Evolutionary conservation across 2,888 invertebrate genomes (phyloP), one percentile per base, ranked within the genome.

Genomic region (Diloba caeruleocephala): DNA sequence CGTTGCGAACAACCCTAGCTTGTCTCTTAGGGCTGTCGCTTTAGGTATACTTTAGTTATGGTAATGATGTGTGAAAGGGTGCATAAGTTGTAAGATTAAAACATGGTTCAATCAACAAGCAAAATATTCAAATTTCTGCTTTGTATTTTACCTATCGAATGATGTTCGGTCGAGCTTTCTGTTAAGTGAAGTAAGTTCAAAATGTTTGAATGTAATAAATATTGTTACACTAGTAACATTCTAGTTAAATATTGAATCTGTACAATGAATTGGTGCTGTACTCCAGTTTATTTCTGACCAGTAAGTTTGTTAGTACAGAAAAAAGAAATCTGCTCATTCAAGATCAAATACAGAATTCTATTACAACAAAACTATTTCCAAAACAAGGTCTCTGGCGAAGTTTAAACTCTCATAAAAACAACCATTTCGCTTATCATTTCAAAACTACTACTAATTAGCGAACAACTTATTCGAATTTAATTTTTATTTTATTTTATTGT

Each of bases 21-120:
- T 67, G 62, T 72, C 57, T 53, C 51, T 45, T 67, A 84, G 84
- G 85, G 83, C 50, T 85, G 81, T 67, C 79, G 62, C 46, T 33
- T 41, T 1, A 1, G n/a, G 8, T 38, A 5, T n/a, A n/a, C n/a
- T n/a, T 6, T 23, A 23, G 13, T n/a, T 15, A 2, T 26, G 14
- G 9, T 38, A 25, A 19, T 37, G 23, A 29, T 14, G 7, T 12
- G 14, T 12, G n/a, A 46, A 32, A 63, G 63, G 56, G 41, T 42
- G 39, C 55, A 41, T 19, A 42, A 9, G 10, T 56, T 38, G 19
- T 37, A 41, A 63, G 15, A 31, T 41, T 31, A 21, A 26, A 32
- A 9, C 32, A 42, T 42, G 32, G 14, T 33, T 46, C 46, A 63
- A 59, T 59, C 33, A 56, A 63, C 46, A 29, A 29, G 15, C 29